A percentile compares a stretch with the other conserved stretches of the same genome.
These are phyloP conservation scores for Austrolebias charrua DNA, from an alignment of 2,797 vertebrate species.

Conservation along the genomic window DNA sequence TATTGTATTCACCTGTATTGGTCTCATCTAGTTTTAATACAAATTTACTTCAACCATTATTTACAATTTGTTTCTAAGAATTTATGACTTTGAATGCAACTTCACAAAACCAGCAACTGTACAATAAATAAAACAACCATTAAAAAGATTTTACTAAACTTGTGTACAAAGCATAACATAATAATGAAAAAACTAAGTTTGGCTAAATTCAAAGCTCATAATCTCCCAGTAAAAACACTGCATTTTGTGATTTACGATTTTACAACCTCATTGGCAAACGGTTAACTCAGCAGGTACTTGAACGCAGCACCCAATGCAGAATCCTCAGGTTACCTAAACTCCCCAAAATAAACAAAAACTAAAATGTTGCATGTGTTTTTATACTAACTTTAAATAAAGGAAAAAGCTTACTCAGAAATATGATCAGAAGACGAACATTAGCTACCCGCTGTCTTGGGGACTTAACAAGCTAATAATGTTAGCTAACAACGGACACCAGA, in stretches of 20 bases:
- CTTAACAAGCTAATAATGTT: background rate
- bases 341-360: no score
- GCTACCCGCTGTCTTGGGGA: fast-evolving
- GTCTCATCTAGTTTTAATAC: background rate
- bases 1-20: no score
- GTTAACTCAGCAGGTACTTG: background rate
- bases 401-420: background rate
- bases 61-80: background rate
- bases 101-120: background rate
- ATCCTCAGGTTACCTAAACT: no score
- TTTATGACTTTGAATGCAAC: background rate
- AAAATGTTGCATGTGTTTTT: background rate
- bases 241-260: background rate
- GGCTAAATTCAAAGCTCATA: background rate
- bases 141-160: no score
- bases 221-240: no score
- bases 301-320: fast-evolving
- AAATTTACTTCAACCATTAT: background rate
- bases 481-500: background rate
- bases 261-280: background rate
- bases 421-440: no score
- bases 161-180: no score
- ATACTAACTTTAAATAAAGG: background rate
- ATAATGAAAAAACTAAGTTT: no score
- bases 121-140: background rate